phyloP scores from a whole-genome alignment of 30 jellyfish, hydroid and myxozoan species.

The Pelagia noctiluca region DNA sequence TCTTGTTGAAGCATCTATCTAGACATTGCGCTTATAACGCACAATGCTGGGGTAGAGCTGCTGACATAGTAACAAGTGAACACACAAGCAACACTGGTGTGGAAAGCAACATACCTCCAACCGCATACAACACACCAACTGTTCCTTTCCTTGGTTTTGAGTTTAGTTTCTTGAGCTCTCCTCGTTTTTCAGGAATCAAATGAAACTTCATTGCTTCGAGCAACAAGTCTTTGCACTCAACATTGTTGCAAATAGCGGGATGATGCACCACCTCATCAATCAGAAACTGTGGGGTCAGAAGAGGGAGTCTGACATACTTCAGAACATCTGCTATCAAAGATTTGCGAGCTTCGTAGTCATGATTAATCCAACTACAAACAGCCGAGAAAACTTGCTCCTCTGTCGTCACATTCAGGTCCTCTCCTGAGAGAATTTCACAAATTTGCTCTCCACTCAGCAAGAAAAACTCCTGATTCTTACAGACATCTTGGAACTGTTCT shows the following conservation, averaged over 20 bases:
- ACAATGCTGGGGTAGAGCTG: no score
- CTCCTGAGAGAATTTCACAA: conserved; percentile 72
- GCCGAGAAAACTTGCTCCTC: conserved; percentile 83
- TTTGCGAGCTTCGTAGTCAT: conserved; percentile 76
- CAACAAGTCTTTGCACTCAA: conserved; percentile 79
- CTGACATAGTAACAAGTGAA: neutral
- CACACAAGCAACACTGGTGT: neutral
- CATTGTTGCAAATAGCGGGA: conserved; percentile 74
- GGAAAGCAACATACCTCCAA: conserved; percentile 75
- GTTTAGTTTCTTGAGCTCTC: conserved; percentile 44
- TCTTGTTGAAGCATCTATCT: no score
- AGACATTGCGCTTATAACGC: no score
- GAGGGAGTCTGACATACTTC: conserved; percentile 69
- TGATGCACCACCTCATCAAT: conserved; percentile 79
- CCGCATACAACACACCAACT: conserved; percentile 90
- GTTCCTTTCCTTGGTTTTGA: conserved; percentile 91
- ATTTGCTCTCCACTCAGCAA: conserved; percentile 79
- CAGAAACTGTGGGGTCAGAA: conserved; percentile 78
- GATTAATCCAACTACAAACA: conserved; percentile 76
- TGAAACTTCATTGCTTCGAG: conserved; percentile 88
- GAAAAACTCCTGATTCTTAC: conserved; percentile 88
- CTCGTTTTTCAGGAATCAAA: conserved; percentile 79
- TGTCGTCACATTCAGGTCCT: conserved; percentile 76
- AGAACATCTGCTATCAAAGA: conserved; percentile 48
- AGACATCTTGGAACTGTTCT: conserved; percentile 83